Evolutionary conservation across 2,888 invertebrate genomes (phyloP), one percentile per base, ranked within the genome.

Genomic region (Geotrupes spiniger): DNA sequence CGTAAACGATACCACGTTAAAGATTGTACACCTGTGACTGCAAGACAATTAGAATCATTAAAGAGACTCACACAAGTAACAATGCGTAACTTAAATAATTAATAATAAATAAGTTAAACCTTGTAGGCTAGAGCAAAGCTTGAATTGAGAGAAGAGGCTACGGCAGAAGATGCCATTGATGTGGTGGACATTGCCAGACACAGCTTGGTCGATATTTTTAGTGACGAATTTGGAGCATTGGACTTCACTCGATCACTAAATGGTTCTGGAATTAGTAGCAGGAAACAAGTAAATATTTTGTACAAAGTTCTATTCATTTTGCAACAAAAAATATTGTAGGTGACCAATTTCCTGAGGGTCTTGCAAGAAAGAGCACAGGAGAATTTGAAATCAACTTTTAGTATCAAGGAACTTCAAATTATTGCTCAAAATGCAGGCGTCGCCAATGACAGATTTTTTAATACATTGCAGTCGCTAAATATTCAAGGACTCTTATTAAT

Each of bases 41-140:
- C 87, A 0, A 67, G 96, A 36, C 95, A 96, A 68, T 76, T 96
- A 6, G 91, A 94, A 73, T 94, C 92, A 1, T 79, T 96, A 52
- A 87, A 94, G 50, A 76, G 93, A 60, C 75, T 96, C 10, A 87
- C 93, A 11, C 84, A 87, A 76, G 85, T 83, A 65, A 58, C 3
- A 21, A 4, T 21, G 49, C 25, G 25, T 46, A 14, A 17, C 31
- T 42, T 46, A 40, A 28, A 9, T 14, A 25, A 3, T 8, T 5
- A 17, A 37, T 17, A 11, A 40, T 33, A 43, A n/a, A 17, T 42
- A 39, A 48, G 9, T 39, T 53, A 42, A 41, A 26, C 9, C 36
- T 44, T 51, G 29, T 51, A 91, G 85, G 94, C 96, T 10, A 78
- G 95, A 66, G 95, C 96, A 1, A 85, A 92, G 63, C 72, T 88